Conservation (phyloP, 1,140 invertebrate species). For the Pteromalus puparum region DNA sequence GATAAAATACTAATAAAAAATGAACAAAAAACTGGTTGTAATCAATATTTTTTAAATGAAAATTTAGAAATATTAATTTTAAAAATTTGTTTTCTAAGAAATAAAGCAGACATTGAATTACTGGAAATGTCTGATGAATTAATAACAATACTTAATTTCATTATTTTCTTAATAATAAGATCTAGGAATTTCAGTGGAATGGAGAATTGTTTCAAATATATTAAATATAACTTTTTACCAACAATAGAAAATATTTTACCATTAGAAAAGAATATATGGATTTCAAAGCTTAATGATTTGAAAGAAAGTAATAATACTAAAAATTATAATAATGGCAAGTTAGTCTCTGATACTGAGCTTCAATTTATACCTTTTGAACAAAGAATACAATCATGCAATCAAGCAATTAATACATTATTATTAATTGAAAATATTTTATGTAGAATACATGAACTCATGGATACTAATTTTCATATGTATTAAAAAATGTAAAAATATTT, state of each 20-base stretch:
- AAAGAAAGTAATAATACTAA: background rate
- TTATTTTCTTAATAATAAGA: background rate
- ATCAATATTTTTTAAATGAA: background rate
- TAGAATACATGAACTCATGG: background rate
- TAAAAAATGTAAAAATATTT: background rate
- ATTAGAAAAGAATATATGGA: background rate
- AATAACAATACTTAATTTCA: background rate
- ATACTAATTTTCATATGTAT: background rate
- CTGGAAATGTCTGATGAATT: background rate
- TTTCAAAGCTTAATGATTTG: background rate
- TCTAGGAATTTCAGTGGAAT: background rate
- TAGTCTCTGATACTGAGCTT: too few relatives aligned
- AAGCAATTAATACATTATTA: background rate
- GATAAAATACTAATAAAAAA: background rate
- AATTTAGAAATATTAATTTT: background rate
- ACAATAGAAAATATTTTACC: background rate
- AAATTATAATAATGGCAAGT: too few relatives aligned
- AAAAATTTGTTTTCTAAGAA: background rate
- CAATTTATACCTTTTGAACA: too few relatives aligned
- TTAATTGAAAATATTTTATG: conserved; percentile 1
- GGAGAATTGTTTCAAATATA: background rate
- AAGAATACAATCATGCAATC: background rate
- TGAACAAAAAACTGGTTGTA: background rate
- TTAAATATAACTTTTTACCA: background rate
- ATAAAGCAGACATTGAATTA: background rate